phyloP scores from a whole-genome alignment of 2,113 vertebrate genomes.

The Trogon surrucura region DNA sequence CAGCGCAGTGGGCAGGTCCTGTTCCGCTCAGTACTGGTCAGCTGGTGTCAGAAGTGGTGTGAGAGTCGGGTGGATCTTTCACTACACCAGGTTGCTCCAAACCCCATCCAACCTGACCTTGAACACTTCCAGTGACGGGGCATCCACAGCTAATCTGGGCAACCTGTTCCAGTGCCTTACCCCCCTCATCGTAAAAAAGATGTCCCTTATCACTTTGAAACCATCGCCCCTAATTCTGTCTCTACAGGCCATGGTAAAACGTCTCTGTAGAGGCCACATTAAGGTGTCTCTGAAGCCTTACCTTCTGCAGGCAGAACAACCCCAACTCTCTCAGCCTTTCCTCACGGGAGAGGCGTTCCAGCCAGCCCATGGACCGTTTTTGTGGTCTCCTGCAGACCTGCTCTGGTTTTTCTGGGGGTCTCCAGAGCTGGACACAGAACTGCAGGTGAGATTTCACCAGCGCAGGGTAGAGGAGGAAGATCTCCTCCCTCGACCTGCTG shows the following conservation, averaged over 20 bases:
- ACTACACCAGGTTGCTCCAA: background rate
- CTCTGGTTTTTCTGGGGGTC: background rate
- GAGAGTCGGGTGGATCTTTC: background rate
- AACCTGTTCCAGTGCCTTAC: background rate
- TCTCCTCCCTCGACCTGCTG: background rate
- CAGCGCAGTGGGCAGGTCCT: background rate
- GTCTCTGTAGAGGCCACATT: background rate
- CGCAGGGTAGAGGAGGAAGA: rapidly evolving
- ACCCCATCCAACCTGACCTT: background rate
- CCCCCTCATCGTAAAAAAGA: background rate
- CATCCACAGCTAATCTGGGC: background rate
- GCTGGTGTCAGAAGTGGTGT: background rate
- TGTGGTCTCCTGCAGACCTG: background rate
- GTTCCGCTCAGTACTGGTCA: background rate
- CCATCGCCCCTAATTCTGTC: background rate
- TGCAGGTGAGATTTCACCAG: background rate
- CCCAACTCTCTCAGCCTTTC: background rate
- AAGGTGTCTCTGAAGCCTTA: background rate
- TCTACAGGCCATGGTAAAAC: background rate
- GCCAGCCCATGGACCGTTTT: background rate
- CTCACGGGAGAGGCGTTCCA: background rate
- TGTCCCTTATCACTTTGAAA: background rate
- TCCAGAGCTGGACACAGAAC: background rate
- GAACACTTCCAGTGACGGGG: background rate
- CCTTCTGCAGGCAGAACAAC: background rate